Evolutionary conservation across 2,113 vertebrate species (phyloP).

Genomic region (Sminthopsis crassicaudata): DNA sequence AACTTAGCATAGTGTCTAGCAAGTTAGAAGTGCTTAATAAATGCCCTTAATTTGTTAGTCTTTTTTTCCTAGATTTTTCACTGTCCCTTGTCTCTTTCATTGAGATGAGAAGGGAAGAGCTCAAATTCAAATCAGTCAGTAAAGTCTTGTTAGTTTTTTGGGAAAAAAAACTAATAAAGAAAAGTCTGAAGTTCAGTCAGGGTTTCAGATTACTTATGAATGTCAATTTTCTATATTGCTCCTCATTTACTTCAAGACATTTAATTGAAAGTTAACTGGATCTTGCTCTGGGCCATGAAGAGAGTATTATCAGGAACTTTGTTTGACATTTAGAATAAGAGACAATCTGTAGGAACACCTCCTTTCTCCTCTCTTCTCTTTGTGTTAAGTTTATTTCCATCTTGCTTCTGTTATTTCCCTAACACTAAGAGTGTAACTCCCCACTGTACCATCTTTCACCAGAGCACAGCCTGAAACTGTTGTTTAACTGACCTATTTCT

Average conservation of each 20-base stretch:
- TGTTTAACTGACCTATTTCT: not conserved
- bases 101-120: not conserved
- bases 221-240: not conserved
- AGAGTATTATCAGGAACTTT: not conserved
- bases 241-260: not conserved
- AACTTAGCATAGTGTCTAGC: not conserved
- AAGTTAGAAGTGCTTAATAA: not conserved
- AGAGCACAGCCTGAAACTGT: not conserved
- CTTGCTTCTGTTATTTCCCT: too few species aligned
- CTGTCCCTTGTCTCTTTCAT: not conserved
- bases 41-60: not conserved
- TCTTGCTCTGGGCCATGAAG: not conserved
- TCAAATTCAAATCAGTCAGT: not conserved
- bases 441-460: fast-evolving
- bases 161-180: not conserved
- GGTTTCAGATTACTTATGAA: not conserved
- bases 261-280: not conserved
- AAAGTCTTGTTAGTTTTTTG: not conserved
- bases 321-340: not conserved
- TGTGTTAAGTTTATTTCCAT: not conserved
- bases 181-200: not conserved
- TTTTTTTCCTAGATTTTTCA: not conserved
- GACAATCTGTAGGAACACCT: not conserved
- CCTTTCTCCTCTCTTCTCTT: not conserved
- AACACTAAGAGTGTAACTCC: not conserved